Percentiles rank a stretch among this genome's conserved stretches.
phyloP scores from a whole-genome alignment of 2,888 invertebrate genomes.

The Platerodrilus igneus region DNA sequence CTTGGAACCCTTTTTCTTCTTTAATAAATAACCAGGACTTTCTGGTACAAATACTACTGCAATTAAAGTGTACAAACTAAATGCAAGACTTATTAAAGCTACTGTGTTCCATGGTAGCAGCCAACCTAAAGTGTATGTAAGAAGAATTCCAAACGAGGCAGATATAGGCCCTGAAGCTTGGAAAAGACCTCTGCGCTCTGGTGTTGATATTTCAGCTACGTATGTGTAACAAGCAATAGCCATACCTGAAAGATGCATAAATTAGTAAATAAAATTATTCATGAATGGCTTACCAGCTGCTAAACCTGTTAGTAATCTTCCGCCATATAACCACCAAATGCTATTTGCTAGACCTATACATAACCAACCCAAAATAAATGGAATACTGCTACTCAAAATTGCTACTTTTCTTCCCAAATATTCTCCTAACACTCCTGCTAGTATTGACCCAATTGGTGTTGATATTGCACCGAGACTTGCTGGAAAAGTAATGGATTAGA shows the following conservation, averaged over 20 bases:
- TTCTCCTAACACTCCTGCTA: slow-evolving; percentile 66
- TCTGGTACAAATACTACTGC: slow-evolving; percentile 63
- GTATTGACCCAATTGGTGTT: slow-evolving; percentile 64
- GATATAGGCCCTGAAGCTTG: slow-evolving; percentile 66
- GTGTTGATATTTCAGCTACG: slow-evolving; percentile 64
- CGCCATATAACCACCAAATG: slow-evolving; percentile 60
- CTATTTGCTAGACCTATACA: slow-evolving; percentile 62
- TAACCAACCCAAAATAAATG: slow-evolving; percentile 66
- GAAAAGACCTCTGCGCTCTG: slow-evolving; percentile 63
- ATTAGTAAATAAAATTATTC: neutral
- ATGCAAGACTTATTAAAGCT: slow-evolving; percentile 59
- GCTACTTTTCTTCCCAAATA: slow-evolving; percentile 60
- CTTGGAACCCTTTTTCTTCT: slow-evolving; percentile 55
- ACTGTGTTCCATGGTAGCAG: slow-evolving; percentile 63
- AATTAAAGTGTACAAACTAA: slow-evolving; percentile 54
- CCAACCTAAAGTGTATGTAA: slow-evolving; percentile 65
- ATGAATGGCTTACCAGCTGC: slow-evolving; percentile 59
- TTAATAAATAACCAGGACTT: slow-evolving; percentile 64
- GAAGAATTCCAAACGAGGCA: slow-evolving; percentile 67
- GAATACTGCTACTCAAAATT: slow-evolving; percentile 63
- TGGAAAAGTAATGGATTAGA: slow-evolving; percentile 43
- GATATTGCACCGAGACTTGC: slow-evolving; percentile 69
- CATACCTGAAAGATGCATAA: slow-evolving; percentile 54
- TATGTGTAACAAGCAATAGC: slow-evolving; percentile 65
- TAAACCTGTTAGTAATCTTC: slow-evolving; percentile 65